Conservation (phyloP, 2,113 vertebrate species). For the Corythornis madagascariensis region DNA sequence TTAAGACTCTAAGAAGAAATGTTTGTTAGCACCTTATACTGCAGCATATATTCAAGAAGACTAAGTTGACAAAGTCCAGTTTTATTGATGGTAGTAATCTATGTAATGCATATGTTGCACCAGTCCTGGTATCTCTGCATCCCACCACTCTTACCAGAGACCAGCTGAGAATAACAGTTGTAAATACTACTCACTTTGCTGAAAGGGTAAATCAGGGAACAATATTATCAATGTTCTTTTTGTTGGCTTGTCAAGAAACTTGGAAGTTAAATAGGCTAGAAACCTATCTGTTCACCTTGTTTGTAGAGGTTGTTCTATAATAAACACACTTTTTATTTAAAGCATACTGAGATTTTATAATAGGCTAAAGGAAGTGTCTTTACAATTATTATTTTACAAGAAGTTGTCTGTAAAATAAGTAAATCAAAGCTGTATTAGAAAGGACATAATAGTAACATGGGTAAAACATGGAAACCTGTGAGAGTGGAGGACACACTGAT, state of each 20-base stretch:
- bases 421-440: neutral
- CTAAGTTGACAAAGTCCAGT: neutral
- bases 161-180: neutral
- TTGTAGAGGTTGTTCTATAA: neutral
- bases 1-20: neutral
- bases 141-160: neutral
- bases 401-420: neutral
- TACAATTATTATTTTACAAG: neutral
- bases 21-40: neutral
- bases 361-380: neutral
- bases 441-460: neutral
- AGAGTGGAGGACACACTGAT: neutral
- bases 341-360: neutral
- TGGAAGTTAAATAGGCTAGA: neutral
- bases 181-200: neutral
- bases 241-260: neutral
- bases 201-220: neutral
- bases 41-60: neutral
- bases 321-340: neutral
- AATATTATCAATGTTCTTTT: neutral
- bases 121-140: neutral
- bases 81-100: neutral
- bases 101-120: neutral
- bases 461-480: neutral
- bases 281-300: neutral